These are phyloP conservation scores for Tetraodon nigroviridis DNA, from an alignment of 2,113 vertebrate genomes.

Conservation along the genomic window DNA sequence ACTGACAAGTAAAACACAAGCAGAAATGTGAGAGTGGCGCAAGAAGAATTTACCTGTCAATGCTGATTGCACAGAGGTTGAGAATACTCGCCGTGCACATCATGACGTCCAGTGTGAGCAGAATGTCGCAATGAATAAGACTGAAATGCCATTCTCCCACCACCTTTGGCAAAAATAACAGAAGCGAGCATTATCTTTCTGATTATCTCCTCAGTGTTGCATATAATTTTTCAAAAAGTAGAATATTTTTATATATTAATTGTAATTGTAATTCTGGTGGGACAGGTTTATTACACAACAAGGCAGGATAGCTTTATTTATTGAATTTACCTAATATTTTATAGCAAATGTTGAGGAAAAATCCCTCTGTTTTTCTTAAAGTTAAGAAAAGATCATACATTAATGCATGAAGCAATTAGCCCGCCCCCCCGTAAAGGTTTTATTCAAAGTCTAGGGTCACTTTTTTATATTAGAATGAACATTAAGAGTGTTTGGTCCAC, in stretches of 20 bases:
- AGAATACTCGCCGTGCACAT: constrained; percentile 80
- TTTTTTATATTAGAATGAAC: background rate
- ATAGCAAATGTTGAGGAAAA: background rate
- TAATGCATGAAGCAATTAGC: background rate
- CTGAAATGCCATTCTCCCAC: constrained; percentile 77
- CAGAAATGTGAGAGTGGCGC: background rate
- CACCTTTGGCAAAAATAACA: constrained; percentile 58
- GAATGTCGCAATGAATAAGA: constrained; percentile 75
- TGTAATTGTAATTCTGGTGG: background rate
- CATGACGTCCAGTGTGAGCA: constrained; percentile 77
- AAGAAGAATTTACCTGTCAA: constrained; percentile 65
- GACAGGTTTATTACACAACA: background rate
- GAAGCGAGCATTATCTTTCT: background rate
- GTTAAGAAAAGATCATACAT: background rate
- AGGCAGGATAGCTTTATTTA: background rate
- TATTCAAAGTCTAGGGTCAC: background rate
- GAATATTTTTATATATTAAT: too few species aligned
- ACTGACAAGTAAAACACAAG: background rate
- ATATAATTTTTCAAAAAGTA: background rate
- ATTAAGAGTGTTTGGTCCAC: background rate
- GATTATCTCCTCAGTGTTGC: background rate
- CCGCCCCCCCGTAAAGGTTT: background rate
- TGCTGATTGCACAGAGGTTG: constrained; percentile 79
- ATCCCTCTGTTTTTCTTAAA: background rate
- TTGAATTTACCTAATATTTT: background rate